These are phyloP conservation scores for Eubucco bourcierii DNA, from an alignment of 2,113 vertebrate species.

Conservation along the genomic window DNA sequence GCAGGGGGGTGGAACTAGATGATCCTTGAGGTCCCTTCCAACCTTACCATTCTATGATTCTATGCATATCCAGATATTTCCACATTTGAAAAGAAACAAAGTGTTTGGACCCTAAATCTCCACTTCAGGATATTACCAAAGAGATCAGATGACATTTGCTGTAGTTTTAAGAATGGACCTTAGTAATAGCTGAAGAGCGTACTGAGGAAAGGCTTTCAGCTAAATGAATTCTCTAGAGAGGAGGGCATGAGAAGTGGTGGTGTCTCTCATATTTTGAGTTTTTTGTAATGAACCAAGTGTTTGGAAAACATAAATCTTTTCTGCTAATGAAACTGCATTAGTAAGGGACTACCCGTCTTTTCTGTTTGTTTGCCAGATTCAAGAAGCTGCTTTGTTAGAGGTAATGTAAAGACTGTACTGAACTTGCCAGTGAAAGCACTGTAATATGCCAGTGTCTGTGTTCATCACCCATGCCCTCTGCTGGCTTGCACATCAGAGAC, in stretches of 20 bases:
- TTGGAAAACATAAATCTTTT: background rate
- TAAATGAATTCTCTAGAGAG: background rate
- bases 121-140: fast-evolving
- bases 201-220: background rate
- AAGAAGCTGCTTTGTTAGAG: background rate
- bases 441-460: fast-evolving
- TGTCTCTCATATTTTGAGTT: background rate
- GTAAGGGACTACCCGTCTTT: background rate
- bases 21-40: no score
- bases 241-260: background rate
- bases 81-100: background rate
- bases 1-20: no score
- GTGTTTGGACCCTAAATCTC: background rate
- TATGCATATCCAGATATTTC: no score
- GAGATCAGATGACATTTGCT: background rate
- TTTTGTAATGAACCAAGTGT: background rate
- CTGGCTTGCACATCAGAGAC: background rate
- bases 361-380: background rate
- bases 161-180: background rate
- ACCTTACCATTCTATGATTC: no score
- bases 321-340: background rate
- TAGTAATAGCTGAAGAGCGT: background rate
- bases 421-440: background rate
- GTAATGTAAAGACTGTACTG: background rate
- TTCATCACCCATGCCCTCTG: background rate